Evolutionary conservation across 1,140 invertebrate species (phyloP).

Genomic region (Neuroterus valhalla): DNA sequence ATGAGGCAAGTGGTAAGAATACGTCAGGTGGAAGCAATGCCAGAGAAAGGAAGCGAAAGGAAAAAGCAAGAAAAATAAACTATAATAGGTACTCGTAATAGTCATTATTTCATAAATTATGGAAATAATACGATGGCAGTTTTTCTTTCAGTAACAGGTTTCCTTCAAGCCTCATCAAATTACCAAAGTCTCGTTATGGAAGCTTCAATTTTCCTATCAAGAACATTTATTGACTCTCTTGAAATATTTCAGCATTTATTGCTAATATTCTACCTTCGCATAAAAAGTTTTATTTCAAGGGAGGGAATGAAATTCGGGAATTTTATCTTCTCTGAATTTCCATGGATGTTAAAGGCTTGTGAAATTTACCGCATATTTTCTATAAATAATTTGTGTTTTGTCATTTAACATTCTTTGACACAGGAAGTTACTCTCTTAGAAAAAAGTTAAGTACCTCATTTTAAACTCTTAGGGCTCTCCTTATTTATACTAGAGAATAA

Average conservation of each 20-base stretch:
- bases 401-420: no score
- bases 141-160: background rate
- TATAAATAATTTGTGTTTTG: no score
- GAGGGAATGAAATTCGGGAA: no score
- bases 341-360: no score
- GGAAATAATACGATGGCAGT: background rate
- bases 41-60: no score
- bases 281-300: background rate
- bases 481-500: conserved; percentile 9
- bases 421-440: no score
- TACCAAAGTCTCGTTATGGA: background rate
- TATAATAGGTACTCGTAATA: background rate
- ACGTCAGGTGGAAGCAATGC: no score
- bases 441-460: background rate
- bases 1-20: no score
- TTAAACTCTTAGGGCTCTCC: background rate
- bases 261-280: background rate
- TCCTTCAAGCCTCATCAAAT: background rate
- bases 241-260: conserved; percentile 12
- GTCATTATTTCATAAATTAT: background rate
- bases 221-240: conserved; percentile 19
- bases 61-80: no score
- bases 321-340: no score
- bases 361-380: no score
- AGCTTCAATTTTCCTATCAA: background rate